phyloP scores from a whole-genome alignment of 2,113 vertebrate species.

The Atractosteus spatula region DNA sequence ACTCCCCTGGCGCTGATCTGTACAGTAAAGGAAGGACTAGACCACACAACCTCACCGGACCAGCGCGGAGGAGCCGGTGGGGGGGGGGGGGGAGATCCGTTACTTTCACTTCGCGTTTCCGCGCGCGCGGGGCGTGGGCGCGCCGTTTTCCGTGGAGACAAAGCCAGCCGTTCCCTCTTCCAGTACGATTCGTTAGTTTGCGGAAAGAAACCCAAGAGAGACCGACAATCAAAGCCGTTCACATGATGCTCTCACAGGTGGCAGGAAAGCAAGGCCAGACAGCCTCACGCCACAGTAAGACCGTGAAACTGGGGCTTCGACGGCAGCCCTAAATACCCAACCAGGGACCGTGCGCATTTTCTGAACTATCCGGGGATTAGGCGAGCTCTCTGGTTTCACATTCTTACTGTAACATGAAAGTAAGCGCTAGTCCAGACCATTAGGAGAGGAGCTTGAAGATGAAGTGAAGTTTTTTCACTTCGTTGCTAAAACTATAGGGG shows the following conservation, averaged over 20 bases:
- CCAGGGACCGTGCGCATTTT: too few relatives aligned
- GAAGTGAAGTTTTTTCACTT: background rate
- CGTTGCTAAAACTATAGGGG: too few relatives aligned
- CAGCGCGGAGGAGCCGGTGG: slow-evolving; percentile 37
- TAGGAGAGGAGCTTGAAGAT: background rate
- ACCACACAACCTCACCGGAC: slow-evolving; percentile 43
- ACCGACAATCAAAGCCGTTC: background rate
- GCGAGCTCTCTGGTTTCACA: background rate
- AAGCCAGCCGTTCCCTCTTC: background rate
- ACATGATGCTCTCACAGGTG: background rate
- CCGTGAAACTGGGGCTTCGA: too few relatives aligned
- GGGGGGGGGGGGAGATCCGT: slow-evolving; percentile 3
- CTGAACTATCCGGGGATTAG: too few relatives aligned
- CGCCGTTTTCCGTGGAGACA: background rate
- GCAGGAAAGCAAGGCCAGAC: too few relatives aligned
- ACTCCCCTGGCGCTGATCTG: slow-evolving; percentile 52
- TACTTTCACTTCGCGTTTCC: too few relatives aligned
- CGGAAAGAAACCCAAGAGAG: background rate
- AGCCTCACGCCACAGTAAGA: too few relatives aligned
- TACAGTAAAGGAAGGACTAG: slow-evolving; percentile 51
- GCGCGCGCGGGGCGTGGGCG: too few relatives aligned
- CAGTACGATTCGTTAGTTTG: background rate
- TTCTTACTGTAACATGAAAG: background rate
- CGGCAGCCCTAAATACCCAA: too few relatives aligned
- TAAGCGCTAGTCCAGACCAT: background rate